A percentile compares a stretch with the other conserved stretches of the same genome.
phyloP scores from a whole-genome alignment of 2,113 vertebrate genomes.

The Egretta garzetta region DNA sequence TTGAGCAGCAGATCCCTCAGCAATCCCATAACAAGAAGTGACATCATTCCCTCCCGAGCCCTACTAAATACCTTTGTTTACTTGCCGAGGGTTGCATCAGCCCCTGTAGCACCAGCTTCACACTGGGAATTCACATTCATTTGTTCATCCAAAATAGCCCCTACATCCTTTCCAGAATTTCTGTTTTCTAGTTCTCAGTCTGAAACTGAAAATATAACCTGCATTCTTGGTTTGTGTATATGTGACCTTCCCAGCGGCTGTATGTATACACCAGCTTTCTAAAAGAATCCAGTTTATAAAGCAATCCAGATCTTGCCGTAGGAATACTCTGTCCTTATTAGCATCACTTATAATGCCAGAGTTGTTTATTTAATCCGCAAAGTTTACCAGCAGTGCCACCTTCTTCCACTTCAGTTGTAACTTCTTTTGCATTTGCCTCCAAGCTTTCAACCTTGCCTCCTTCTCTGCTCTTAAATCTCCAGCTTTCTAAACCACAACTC shows the following conservation, averaged over 20 bases:
- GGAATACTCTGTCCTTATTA: constrained; percentile 47
- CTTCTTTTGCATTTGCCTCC: constrained; percentile 33
- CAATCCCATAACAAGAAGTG: not conserved
- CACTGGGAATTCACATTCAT: not conserved
- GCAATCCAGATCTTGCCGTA: constrained; percentile 1
- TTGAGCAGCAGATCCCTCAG: not conserved
- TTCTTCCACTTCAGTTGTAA: constrained; percentile 30
- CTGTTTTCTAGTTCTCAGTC: not conserved
- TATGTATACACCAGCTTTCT: not conserved
- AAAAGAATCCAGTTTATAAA: constrained; percentile 7
- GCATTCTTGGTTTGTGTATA: not conserved
- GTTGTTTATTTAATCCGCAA: constrained; percentile 24
- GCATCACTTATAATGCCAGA: constrained; percentile 42
- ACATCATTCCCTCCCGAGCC: not conserved
- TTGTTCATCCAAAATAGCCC: not conserved
- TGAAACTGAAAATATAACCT: not conserved
- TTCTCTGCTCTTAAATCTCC: not conserved
- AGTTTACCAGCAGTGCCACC: constrained; percentile 11
- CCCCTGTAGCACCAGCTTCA: not conserved
- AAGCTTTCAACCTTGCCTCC: not conserved
- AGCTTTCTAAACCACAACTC: not conserved
- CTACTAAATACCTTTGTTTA: not conserved
- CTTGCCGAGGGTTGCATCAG: constrained; percentile 5
- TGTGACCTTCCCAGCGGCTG: constrained; percentile 18
- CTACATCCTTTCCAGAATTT: not conserved